phyloP scores from a whole-genome alignment of 2,888 invertebrate species.

The Endotricha flammealis region DNA sequence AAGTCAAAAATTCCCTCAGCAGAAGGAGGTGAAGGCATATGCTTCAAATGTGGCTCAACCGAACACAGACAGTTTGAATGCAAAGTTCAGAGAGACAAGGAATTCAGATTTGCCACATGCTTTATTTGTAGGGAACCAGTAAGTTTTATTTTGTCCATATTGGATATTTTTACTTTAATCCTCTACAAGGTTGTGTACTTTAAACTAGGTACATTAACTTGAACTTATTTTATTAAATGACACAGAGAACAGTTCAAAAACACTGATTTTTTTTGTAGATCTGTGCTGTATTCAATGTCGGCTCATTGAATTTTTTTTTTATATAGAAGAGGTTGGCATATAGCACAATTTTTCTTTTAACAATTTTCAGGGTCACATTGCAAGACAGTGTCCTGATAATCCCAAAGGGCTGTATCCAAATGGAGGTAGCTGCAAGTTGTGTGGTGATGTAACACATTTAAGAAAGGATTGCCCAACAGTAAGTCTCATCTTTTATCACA shows the following conservation, averaged over 20 bases:
- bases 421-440: conserved; percentile 88
- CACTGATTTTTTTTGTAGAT: too few species aligned
- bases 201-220: too few species aligned
- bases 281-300: neutral
- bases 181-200: too few species aligned
- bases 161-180: too few species aligned
- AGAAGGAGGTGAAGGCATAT: conserved; percentile 81
- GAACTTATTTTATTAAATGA: too few species aligned
- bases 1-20: conserved; percentile 70
- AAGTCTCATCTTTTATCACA: conserved; percentile 37
- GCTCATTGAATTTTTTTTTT: neutral
- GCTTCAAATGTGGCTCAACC: conserved; percentile 94
- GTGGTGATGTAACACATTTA: conserved; percentile 91
- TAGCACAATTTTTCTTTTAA: conserved; percentile 8
- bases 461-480: conserved; percentile 87
- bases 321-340: neutral
- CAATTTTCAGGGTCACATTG: conserved; percentile 84
- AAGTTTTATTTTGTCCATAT: conserved; percentile 25
- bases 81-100: conserved; percentile 81
- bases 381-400: conserved; percentile 93
- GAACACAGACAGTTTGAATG: conserved; percentile 89
- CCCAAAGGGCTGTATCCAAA: conserved; percentile 91
- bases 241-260: too few species aligned
- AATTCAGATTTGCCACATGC: conserved; percentile 90
- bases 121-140: conserved; percentile 90